Evolutionary conservation across 2,888 invertebrate species (phyloP), one percentile per base, ranked within the genome.

Genomic region (Eutolmus rufibarbis): DNA sequence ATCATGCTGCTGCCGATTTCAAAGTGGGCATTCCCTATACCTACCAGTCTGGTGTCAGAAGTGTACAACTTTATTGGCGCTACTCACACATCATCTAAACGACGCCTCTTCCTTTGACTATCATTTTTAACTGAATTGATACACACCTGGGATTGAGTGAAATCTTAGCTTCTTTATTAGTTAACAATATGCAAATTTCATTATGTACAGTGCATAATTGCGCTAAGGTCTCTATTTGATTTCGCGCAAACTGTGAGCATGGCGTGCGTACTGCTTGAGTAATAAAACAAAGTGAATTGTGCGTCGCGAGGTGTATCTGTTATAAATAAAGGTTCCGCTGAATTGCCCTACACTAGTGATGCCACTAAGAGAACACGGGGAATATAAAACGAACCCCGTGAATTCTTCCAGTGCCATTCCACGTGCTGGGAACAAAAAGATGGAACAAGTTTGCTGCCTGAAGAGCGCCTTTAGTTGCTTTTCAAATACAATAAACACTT

Each of bases 361-460:
- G 93, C 93, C 93, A 93, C 93, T 92, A 93, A 93, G 92, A 93
- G 93, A 93, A 92, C 93, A 93, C 93, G 93, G 93, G 93, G 90
- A 90, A 90, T 89, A 91, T 92, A 93, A 91, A 91, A 91, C 89
- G 89, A 90, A 92, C 93, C 94, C 94, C 94, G 94, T 94, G 94
- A 94, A 94, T 94, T 94, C 94, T 94, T 94, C 94, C 94, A 94
- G 94, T 94, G 94, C 94, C 94, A 94, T 94, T 94, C 93, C 94
- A 94, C 94, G 94, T 92, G 92, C 90, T 89, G 90, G 90, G 91
- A 74, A 85, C 74, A 74, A 74, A 46, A 12, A 79, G 40, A n/a
- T 19, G 66, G 57, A 82, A n/a, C 66, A 66, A 89, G 66, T 66
- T 66, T 66, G 9, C 23, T 23, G 66, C 66, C 19, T 8, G 2